Base-by-base conservation (phyloP, 92 coral and sea anemone species). In the Galaxea fascicularis region DNA sequence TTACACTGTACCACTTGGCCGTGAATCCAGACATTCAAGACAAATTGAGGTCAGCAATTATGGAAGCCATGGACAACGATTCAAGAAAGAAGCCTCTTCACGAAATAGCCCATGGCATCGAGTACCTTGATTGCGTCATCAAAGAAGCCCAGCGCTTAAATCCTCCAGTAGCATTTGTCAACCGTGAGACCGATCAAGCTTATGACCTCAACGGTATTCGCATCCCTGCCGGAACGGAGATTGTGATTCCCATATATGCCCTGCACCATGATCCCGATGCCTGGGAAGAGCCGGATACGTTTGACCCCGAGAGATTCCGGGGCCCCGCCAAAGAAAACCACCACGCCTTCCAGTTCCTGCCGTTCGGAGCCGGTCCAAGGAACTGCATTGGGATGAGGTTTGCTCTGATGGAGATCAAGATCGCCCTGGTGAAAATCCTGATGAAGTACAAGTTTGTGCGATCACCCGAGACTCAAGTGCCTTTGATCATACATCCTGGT, bases 381-480 rank as follows among this genome's bases (percentile, higher is more conserved):
- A 85, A 62, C 78, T 89, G 92, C 82, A 89, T 89, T 69, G 92
- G 92, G 8, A 85, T 73, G 90, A 49, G 93, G 82, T 90, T 90
- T 52, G 93, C 93, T 29, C 78, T 88, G 87, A 54, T 91, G 76
- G 94, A 91, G 74, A 51, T 87, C 73, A 91, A 91, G 85, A 69
- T 82, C 60, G 80, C 94, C 20, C 85, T 91, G 62, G 91, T 91
- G 62, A 87, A 68, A 71, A 83, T 91, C 54, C 64, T 91, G 60
- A 25, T 54, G 57, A 90, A 82, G 65, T 87, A 52, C 91, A 86
- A 60, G 82, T 78, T 90, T 65, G 88, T 82, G 70, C 91, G 86
- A 29, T 87, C 91, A 46, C 94, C 94, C 1, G 94, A 91, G 68
- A 91, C 93, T n/a, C 93, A 90, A 59, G 84, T 85, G 0, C 93